Evolutionary conservation across 1,140 invertebrate genomes (phyloP).

Genomic region (Cardiocondyla obscurior): DNA sequence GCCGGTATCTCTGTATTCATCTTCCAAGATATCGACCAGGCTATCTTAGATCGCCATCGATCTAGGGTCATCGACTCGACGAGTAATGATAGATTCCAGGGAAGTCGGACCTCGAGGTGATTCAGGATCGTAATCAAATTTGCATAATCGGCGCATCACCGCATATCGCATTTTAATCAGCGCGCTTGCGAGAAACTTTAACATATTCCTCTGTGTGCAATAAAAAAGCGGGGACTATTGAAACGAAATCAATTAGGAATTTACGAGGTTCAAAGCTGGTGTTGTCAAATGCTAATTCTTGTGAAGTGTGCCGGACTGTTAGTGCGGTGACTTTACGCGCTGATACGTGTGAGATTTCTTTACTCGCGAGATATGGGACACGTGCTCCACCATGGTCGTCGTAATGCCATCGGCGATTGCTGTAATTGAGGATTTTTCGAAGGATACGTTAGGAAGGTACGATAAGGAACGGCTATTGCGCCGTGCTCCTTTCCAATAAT

Average conservation of each 20-base stretch:
- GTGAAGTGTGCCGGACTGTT: not conserved
- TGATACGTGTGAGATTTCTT: constrained; percentile 10
- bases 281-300: not conserved
- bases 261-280: not conserved
- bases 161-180: constrained; percentile 28
- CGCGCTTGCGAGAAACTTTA: not conserved
- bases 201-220: not conserved
- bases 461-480: not conserved
- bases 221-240: not conserved
- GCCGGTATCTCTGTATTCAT: not conserved
- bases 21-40: not conserved
- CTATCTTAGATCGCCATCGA: constrained; percentile 43
- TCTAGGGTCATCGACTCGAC: constrained; percentile 52
- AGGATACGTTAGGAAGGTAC: constrained; percentile 82
- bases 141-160: not conserved
- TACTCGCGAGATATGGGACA: constrained; percentile 73
- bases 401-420: constrained; percentile 79
- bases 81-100: constrained; percentile 55
- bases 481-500: not conserved
- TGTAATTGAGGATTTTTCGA: constrained; percentile 80
- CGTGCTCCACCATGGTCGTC: constrained; percentile 79
- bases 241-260: not conserved
- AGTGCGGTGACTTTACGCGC: constrained; percentile 1
- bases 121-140: constrained; percentile 1
- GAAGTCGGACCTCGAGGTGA: not conserved